Percentiles rank a stretch among this genome's conserved stretches.
Evolutionary conservation across 2,888 invertebrate species (phyloP).

Genomic region (Acanthosepion lycidas): DNA sequence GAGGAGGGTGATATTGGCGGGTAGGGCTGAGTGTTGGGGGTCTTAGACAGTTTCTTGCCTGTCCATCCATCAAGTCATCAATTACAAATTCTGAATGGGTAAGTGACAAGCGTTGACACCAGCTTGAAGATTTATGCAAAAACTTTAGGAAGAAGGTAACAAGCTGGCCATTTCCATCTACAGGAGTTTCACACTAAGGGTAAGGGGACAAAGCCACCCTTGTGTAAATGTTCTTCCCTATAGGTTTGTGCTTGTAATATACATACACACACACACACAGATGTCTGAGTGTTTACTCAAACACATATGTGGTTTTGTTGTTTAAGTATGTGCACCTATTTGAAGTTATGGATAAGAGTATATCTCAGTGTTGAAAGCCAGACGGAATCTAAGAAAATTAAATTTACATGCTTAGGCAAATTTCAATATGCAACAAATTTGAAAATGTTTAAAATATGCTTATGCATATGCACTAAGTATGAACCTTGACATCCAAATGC

Average conservation of each 20-base stretch:
- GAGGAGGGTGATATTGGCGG: neutral
- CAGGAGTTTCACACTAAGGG: neutral
- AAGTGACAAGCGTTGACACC: neutral
- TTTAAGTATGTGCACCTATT: neutral
- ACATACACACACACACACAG: neutral
- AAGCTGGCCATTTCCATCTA: neutral
- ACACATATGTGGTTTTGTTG: neutral
- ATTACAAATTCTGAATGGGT: neutral
- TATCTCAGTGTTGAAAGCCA: neutral
- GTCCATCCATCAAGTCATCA: constrained; percentile 22
- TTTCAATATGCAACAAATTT: too few relatives aligned
- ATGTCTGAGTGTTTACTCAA: neutral
- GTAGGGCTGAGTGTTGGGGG: neutral
- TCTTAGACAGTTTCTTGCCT: neutral
- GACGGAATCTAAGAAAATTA: neutral
- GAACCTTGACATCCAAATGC: too few relatives aligned
- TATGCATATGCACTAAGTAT: too few relatives aligned
- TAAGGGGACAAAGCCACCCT: neutral
- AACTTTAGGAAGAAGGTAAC: neutral
- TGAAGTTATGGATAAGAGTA: neutral
- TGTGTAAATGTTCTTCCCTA: neutral
- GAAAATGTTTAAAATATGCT: too few relatives aligned
- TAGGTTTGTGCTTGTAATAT: neutral
- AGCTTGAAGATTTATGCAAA: constrained; percentile 33
- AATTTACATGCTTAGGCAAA: too few relatives aligned